Evolutionary conservation across 2,113 vertebrate species (phyloP).

Genomic region (Phaetusa simplex): DNA sequence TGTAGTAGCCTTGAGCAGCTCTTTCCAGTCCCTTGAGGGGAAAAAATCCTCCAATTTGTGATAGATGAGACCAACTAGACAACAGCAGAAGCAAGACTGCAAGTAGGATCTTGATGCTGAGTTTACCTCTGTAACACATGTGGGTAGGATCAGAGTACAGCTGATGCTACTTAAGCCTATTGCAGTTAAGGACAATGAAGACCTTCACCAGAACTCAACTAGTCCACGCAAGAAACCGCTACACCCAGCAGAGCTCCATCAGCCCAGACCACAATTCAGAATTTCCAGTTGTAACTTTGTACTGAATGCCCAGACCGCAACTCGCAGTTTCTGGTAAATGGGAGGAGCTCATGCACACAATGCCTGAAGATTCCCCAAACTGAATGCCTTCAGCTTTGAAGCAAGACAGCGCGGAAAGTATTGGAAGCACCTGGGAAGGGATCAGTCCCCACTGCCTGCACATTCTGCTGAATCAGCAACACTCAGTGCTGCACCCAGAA

Average conservation of each 20-base stretch:
- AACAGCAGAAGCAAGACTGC: neutral
- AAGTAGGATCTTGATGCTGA: neutral
- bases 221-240: neutral
- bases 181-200: neutral
- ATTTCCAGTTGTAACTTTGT: neutral
- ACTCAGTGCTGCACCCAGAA: neutral
- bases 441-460: neutral
- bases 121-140: neutral
- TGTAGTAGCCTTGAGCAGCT: neutral
- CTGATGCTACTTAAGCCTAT: neutral
- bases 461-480: neutral
- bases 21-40: neutral
- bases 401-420: neutral
- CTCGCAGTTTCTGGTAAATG: rapidly evolving
- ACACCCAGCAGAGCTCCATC: neutral
- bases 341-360: neutral
- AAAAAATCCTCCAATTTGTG: neutral
- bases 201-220: neutral
- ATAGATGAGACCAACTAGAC: neutral
- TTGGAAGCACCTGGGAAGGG: neutral
- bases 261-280: neutral
- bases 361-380: rapidly evolving
- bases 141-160: rapidly evolving
- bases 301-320: neutral
- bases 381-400: neutral